A percentile compares a stretch with the other conserved stretches of the same genome.
Evolutionary conservation across 2,113 vertebrate genomes (phyloP).

Genomic region (Dasyurus viverrinus): DNA sequence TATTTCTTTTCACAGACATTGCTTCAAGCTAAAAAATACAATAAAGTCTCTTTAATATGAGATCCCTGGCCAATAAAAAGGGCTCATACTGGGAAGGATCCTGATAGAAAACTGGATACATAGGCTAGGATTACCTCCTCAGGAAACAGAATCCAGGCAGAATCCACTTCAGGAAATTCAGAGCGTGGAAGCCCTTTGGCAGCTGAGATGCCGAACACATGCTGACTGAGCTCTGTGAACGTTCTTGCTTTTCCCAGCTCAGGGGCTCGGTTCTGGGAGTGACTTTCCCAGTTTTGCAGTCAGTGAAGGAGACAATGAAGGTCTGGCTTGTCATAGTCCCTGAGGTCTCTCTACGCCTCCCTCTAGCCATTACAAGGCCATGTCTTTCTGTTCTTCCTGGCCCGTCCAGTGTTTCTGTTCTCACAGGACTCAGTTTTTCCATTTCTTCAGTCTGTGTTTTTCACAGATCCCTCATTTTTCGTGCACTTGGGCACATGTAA

Average conservation of each 20-base stretch:
- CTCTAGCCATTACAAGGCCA: not conserved
- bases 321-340: not conserved
- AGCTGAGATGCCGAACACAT: not conserved
- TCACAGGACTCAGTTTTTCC: not conserved
- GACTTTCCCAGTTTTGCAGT: not conserved
- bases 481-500: not conserved
- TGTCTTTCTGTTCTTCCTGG: not conserved
- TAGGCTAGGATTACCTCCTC: not conserved
- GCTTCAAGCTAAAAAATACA: not conserved
- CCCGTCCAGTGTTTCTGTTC: not conserved
- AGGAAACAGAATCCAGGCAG: not conserved
- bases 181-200: not conserved
- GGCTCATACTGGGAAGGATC: not conserved
- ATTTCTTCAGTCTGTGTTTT: not conserved
- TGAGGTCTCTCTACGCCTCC: not conserved
- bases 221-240: not conserved
- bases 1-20: not conserved
- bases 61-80: not conserved
- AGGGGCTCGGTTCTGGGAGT: not conserved
- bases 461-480: not conserved
- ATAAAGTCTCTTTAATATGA: not conserved
- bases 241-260: not conserved
- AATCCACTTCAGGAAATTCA: not conserved
- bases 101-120: not conserved
- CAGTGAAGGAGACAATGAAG: not conserved